Percentiles rank a stretch among this genome's conserved stretches.
Evolutionary conservation across 2,113 vertebrate species (phyloP).

Genomic region (Micromys minutus): DNA sequence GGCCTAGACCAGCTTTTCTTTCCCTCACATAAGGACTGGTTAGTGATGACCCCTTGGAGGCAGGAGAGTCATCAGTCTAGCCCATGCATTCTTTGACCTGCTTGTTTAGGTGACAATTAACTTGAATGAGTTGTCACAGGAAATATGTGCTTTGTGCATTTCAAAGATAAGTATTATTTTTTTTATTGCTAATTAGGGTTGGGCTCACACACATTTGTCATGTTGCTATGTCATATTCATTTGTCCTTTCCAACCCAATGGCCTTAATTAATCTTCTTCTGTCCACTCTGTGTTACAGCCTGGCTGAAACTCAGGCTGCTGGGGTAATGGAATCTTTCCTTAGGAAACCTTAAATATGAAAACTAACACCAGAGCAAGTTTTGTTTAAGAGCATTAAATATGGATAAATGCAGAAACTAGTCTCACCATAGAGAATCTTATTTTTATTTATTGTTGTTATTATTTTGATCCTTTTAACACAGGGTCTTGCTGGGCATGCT

Average conservation of each 20-base stretch:
- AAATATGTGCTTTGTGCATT: conserved; percentile 81
- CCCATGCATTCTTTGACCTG: conserved; percentile 59
- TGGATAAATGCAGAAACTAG: background rate
- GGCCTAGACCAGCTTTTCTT: background rate
- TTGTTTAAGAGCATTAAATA: background rate
- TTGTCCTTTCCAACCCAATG: conserved; percentile 83
- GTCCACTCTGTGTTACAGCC: conserved; percentile 42
- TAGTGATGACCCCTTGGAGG: background rate
- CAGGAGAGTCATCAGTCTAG: conserved; percentile 22
- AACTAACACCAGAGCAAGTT: conserved; percentile 19
- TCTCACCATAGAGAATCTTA: background rate
- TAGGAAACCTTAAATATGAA: conserved; percentile 34
- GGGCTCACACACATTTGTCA: conserved; percentile 81
- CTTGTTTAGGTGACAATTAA: conserved; percentile 71
- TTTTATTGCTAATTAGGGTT: conserved; percentile 80
- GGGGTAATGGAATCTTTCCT: conserved; percentile 59
- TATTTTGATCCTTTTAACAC: background rate
- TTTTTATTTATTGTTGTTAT: background rate
- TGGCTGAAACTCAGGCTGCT: conserved; percentile 49
- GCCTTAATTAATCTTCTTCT: conserved; percentile 82
- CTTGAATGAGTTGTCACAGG: conserved; percentile 73
- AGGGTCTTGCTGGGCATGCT: background rate
- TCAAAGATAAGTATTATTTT: conserved; percentile 72
- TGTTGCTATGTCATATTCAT: conserved; percentile 78
- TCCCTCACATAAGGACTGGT: background rate